Evolutionary conservation across 2,797 vertebrate species (phyloP).

Genomic region (Spheniscus humboldti): DNA sequence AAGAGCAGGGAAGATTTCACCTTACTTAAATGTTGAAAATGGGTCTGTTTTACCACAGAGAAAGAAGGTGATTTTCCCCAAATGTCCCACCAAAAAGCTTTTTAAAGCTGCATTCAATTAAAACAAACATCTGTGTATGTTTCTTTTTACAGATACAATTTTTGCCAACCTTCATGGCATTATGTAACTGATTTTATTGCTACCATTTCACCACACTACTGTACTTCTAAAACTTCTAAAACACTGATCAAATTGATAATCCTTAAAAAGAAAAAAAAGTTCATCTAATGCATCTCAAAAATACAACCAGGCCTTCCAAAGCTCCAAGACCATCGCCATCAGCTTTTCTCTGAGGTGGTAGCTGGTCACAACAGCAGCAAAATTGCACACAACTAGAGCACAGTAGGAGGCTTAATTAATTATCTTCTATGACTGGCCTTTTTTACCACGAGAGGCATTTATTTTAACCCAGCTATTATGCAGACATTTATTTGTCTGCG

Average conservation of each 20-base stretch:
- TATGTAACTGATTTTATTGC: background rate
- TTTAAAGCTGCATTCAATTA: background rate
- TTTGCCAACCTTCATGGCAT: background rate
- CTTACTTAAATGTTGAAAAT: background rate
- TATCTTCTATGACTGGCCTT: background rate
- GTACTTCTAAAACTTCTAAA: background rate
- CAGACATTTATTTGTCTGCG: background rate
- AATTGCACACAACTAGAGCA: background rate
- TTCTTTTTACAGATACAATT: background rate
- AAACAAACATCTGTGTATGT: background rate
- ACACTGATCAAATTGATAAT: background rate
- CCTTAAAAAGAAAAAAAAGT: background rate
- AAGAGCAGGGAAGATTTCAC: background rate
- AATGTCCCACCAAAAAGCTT: background rate
- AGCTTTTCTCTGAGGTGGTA: background rate
- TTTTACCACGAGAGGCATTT: background rate
- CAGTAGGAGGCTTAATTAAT: background rate
- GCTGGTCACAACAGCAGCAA: background rate
- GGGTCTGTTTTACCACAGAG: background rate
- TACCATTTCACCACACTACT: background rate
- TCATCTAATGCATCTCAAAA: background rate
- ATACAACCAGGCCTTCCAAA: background rate
- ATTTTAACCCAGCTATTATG: background rate
- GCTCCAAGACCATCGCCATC: background rate
- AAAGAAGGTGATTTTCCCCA: background rate